These are phyloP conservation scores for Thelaira solivaga DNA, from an alignment of 2,888 invertebrate species.

Conservation along the genomic window DNA sequence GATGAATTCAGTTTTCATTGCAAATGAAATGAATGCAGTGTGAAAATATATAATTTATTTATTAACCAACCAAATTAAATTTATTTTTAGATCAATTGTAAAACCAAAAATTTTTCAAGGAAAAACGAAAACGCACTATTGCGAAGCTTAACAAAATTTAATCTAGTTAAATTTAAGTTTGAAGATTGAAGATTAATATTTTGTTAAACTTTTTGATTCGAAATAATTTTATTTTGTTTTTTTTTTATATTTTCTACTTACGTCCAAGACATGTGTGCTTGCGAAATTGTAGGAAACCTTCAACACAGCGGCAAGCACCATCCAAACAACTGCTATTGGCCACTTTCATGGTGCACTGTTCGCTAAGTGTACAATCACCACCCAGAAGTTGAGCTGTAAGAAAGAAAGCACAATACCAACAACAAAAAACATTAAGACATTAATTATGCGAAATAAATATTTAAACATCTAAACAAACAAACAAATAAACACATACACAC, in stretches of 20 bases:
- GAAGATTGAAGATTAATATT: too few relatives aligned
- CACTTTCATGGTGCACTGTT: constrained; percentile 92
- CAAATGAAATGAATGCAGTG: too few relatives aligned
- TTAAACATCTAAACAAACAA: background rate
- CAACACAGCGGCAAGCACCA: constrained; percentile 89
- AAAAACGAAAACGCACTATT: too few relatives aligned
- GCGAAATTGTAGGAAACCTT: constrained; percentile 90
- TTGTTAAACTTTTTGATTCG: too few relatives aligned
- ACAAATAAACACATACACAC: constrained; percentile 4
- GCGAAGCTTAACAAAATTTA: too few relatives aligned
- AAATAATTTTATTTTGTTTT: constrained; percentile 28
- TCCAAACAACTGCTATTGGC: constrained; percentile 91
- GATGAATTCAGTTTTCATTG: too few relatives aligned
- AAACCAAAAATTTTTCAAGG: too few relatives aligned
- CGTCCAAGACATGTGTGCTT: constrained; percentile 93
- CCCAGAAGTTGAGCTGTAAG: constrained; percentile 88
- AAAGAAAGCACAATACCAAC: too few relatives aligned
- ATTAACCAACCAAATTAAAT: too few relatives aligned
- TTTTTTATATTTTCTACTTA: constrained; percentile 79
- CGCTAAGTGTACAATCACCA: constrained; percentile 88
- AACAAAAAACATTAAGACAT: constrained; percentile 26
- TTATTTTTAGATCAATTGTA: too few relatives aligned
- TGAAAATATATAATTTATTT: too few relatives aligned
- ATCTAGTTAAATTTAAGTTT: too few relatives aligned
- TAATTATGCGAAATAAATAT: constrained; percentile 47